Conservation (phyloP, 2,888 invertebrate genomes). For the Lobophora halterata region DNA sequence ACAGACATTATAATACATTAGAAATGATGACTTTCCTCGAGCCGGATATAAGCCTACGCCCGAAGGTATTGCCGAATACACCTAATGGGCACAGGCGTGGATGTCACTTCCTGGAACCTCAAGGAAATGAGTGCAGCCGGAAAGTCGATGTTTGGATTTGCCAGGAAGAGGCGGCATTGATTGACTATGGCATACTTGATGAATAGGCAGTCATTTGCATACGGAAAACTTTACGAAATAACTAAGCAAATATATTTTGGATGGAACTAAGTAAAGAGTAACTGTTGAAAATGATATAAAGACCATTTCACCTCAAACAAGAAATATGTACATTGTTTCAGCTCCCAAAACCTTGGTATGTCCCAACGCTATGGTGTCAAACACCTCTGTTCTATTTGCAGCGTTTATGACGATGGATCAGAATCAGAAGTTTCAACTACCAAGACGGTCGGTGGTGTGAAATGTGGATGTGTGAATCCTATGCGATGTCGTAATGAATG, state of each 20-base stretch:
- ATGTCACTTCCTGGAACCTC: slow-evolving; percentile 7
- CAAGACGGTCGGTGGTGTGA: slow-evolving; percentile 12
- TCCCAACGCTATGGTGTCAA: slow-evolving; percentile 25
- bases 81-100: slow-evolving; percentile 2
- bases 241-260: too few relatives aligned
- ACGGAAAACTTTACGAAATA: too few relatives aligned
- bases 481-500: slow-evolving; percentile 22
- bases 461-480: slow-evolving; percentile 23
- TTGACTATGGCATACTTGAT: slow-evolving; percentile 8
- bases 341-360: slow-evolving; percentile 8
- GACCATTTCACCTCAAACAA: neutral
- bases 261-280: too few relatives aligned
- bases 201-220: slow-evolving; percentile 9
- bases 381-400: slow-evolving; percentile 32
- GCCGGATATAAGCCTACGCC: slow-evolving; percentile 14
- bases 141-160: slow-evolving; percentile 1
- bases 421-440: too few relatives aligned
- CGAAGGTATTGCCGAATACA: slow-evolving; percentile 5
- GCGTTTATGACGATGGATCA: slow-evolving; percentile 8
- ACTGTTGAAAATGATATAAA: too few relatives aligned
- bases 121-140: slow-evolving; percentile 2
- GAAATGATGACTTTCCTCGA: slow-evolving; percentile 11
- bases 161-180: slow-evolving; percentile 2
- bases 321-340: neutral
- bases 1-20: slow-evolving; percentile 3